Evolutionary conservation across 2,797 vertebrate species (phyloP), one percentile per base, ranked within the genome.

Genomic region (Hemitrygon akajei): DNA sequence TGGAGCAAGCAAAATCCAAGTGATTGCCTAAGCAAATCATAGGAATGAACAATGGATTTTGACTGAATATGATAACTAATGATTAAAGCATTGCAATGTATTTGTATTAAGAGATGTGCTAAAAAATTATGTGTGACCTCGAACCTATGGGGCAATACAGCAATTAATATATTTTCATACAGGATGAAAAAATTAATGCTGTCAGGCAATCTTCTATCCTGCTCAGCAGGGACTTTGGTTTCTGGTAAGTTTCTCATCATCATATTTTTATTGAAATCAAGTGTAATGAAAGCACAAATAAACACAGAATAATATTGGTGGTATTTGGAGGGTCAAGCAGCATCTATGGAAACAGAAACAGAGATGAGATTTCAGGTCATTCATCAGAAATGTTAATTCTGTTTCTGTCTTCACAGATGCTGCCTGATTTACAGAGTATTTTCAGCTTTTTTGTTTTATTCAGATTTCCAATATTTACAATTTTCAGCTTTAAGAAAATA

Each of bases 21-120:
- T 75, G 89, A 47, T 73, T 73, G 69, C 69, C 73, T 30, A 47
- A 92, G 66, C 37, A 73, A 92, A 92, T 92, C 69, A 92, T 22
- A 56, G 66, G 89, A 75, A 73, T 92, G 89, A 92, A 92, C 66
- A 92, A 73, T 73, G 47, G 34, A 73, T 71, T 71, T 73, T 73
- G 89, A 73, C 37, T 92, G 89, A 91, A 91, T 71, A n/a, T 37
- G 11, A 71, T 91, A 34, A 37, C 34, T 91, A 73, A 71, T 91
- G 66, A 92, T 73, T 40, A 92, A 92, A 56, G 66, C 69, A 73
- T 47, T 92, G 20, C n/a, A 75, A 73, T 71, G 20, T 71, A 71
- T 22, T 37, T 92, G 66, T 73, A 73, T 73, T 27, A 92, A 92
- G 60, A 71, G 89, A 37, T 73, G 25, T 14, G 69, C 40, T 92